Percentiles rank a stretch among this genome's conserved stretches.
Evolutionary conservation across 1,140 invertebrate genomes (phyloP).

Genomic region (Condylostylus longicornis): DNA sequence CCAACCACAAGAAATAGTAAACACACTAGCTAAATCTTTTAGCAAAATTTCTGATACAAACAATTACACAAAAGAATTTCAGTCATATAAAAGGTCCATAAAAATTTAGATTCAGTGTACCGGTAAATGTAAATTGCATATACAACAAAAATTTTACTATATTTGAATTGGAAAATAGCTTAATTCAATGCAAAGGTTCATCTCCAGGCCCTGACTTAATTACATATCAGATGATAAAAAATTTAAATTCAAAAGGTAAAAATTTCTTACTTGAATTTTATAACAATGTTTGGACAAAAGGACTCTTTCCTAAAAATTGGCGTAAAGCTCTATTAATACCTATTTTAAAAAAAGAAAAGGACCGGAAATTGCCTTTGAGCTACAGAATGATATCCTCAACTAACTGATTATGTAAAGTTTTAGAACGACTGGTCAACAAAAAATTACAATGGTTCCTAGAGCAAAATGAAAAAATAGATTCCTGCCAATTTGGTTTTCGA

Average conservation of each 20-base stretch:
- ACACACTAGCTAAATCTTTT: no score
- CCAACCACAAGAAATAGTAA: no score
- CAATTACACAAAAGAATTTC: no score
- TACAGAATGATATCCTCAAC: constrained; percentile 13
- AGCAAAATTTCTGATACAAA: no score
- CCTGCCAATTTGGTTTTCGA: constrained; percentile 12
- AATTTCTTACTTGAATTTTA: constrained; percentile 7
- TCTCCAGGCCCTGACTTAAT: constrained; percentile 10
- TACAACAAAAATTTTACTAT: no score
- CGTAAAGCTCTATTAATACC: no score
- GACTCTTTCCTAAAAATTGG: no score
- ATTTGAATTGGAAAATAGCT: no score
- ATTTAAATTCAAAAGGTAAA: constrained; percentile 1
- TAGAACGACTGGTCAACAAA: no score
- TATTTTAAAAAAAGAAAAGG: no score
- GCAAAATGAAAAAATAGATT: constrained; percentile 4
- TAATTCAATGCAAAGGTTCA: constrained; percentile 2
- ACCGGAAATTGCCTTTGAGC: no score
- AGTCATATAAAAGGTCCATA: background rate
- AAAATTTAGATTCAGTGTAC: background rate
- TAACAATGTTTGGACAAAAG: constrained; percentile 15
- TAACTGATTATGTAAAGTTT: constrained; percentile 9
- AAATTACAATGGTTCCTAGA: no score
- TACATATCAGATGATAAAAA: constrained; percentile 2
- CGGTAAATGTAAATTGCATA: background rate